Evolutionary conservation across 1,140 invertebrate genomes (phyloP).

Genomic region (Plutomurus gul): DNA sequence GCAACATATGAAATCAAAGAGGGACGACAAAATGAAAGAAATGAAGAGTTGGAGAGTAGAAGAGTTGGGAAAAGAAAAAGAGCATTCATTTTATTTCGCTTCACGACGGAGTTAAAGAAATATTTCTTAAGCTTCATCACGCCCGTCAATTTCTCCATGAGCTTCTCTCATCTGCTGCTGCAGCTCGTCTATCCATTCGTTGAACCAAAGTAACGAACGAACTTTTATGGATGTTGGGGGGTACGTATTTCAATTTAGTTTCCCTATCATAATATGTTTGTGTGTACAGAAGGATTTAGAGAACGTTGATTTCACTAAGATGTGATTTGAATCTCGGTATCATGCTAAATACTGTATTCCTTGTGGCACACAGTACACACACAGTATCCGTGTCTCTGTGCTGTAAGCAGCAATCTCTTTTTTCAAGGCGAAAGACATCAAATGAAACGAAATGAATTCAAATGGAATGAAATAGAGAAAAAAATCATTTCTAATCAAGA

Average conservation of each 20-base stretch:
- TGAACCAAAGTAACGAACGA: no score
- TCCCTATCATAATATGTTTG: no score
- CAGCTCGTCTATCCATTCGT: neutral
- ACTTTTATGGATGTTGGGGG: no score
- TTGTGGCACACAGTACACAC: no score
- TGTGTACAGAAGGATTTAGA: no score
- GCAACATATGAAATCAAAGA: neutral
- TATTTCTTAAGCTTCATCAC: constrained; percentile 40
- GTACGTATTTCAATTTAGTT: no score
- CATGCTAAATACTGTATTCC: no score
- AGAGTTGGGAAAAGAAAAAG: neutral
- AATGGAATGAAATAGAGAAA: constrained; percentile 30
- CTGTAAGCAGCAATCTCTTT: neutral
- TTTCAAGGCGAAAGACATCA: constrained; percentile 8
- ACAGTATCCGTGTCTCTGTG: no score
- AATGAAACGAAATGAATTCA: constrained; percentile 15
- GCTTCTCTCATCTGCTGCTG: neutral
- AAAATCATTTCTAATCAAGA: constrained; percentile 49
- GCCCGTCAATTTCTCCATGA: constrained; percentile 39
- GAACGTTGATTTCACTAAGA: no score
- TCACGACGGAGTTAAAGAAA: constrained; percentile 34
- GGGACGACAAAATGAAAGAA: constrained; percentile 1
- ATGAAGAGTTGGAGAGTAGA: neutral
- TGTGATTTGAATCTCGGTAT: no score
- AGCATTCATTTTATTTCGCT: neutral